phyloP scores from a whole-genome alignment of 2,113 vertebrate species.

The Semicossyphus pulcher region DNA sequence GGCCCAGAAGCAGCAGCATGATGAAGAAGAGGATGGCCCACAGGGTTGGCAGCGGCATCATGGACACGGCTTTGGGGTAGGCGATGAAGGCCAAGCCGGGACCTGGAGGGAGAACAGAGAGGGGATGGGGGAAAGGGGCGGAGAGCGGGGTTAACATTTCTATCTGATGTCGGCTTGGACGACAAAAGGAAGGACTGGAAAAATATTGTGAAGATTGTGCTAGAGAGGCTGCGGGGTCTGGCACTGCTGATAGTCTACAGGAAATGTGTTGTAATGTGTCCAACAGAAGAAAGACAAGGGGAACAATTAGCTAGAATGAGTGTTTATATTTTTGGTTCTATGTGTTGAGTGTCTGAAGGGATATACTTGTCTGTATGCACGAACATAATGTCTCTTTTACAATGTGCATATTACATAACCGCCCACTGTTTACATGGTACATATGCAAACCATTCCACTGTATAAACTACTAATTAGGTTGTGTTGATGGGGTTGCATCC shows the following conservation, averaged over 20 bases:
- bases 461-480: background rate
- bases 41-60: slow-evolving; percentile 98
- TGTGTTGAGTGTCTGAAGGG: background rate
- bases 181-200: slow-evolving; percentile 24
- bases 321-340: background rate
- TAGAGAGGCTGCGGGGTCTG: slow-evolving; percentile 8
- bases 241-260: slow-evolving; percentile 12
- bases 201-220: slow-evolving; percentile 9
- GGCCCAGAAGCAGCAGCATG: slow-evolving; percentile 99
- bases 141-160: slow-evolving; percentile 61
- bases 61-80: slow-evolving; percentile 98
- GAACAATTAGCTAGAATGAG: background rate
- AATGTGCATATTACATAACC: background rate
- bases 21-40: slow-evolving; percentile 99
- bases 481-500: background rate
- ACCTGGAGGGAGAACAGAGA: slow-evolving; percentile 87
- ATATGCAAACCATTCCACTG: background rate
- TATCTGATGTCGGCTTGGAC: slow-evolving; percentile 57
- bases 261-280: background rate
- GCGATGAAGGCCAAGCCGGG: slow-evolving; percentile 98
- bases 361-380: background rate
- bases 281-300: background rate
- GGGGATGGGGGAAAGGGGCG: slow-evolving; percentile 50
- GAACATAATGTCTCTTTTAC: background rate
- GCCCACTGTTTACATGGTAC: background rate